Evolutionary conservation across 2,888 invertebrate species (phyloP).

Genomic region (Drosophila nr. perissopoda): DNA sequence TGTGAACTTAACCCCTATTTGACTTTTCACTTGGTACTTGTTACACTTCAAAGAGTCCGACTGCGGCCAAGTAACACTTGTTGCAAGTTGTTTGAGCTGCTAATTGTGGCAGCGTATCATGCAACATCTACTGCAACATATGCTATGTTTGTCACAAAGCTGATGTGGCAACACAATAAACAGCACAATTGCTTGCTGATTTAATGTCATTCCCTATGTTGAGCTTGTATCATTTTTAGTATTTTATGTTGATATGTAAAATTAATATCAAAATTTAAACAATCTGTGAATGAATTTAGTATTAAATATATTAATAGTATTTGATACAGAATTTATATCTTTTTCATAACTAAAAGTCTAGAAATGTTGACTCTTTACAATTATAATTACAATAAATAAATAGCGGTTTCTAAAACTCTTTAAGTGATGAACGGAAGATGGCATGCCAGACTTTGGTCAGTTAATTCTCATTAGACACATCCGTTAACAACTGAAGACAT

Average conservation of each 20-base stretch:
- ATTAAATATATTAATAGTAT: neutral
- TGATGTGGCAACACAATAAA: neutral
- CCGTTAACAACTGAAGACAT: slow-evolving; percentile 42
- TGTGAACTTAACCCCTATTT: slow-evolving; percentile 73
- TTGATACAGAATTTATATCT: neutral
- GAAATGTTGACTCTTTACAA: neutral
- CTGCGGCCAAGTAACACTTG: slow-evolving; percentile 59
- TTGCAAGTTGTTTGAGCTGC: slow-evolving; percentile 63
- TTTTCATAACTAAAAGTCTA: neutral
- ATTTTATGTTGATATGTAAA: neutral
- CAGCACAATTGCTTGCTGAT: neutral
- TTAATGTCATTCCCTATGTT: neutral
- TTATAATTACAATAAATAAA: neutral
- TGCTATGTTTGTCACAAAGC: neutral
- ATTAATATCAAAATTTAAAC: neutral
- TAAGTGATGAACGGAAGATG: neutral
- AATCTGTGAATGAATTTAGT: neutral
- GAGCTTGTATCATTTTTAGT: neutral
- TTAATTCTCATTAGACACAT: slow-evolving; percentile 59
- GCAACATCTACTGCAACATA: slow-evolving; percentile 17
- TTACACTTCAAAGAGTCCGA: slow-evolving; percentile 71
- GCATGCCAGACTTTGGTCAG: slow-evolving; percentile 14
- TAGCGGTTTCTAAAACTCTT: neutral
- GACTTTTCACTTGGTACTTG: slow-evolving; percentile 70
- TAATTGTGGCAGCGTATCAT: slow-evolving; percentile 35